Percentiles rank a stretch among this genome's conserved stretches.
Evolutionary conservation across 2,888 invertebrate species (phyloP).

Genomic region (Adineta ricciae): DNA sequence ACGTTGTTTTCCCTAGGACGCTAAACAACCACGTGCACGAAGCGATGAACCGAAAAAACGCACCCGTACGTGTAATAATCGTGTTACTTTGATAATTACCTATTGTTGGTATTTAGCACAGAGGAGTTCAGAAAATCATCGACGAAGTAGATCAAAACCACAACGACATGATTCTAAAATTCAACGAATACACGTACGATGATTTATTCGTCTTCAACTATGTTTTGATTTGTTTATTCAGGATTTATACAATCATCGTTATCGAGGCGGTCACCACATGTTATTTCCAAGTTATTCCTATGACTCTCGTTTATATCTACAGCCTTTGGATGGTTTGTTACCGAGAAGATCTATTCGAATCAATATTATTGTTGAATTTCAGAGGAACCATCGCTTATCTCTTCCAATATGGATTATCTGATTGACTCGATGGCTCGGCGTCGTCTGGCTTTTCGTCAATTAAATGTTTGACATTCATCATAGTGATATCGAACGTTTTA

Average conservation of each 20-base stretch:
- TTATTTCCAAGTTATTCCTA: background rate
- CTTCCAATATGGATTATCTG: background rate
- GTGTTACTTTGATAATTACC: no score
- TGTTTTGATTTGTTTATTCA: background rate
- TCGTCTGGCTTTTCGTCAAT: background rate
- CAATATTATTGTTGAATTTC: background rate
- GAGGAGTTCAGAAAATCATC: background rate
- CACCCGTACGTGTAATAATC: background rate
- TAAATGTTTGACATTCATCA: background rate
- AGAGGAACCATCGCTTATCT: background rate
- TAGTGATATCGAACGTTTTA: background rate
- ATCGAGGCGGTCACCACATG: background rate
- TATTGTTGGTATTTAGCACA: background rate
- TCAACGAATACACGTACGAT: background rate
- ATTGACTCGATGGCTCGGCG: conserved; percentile 13
- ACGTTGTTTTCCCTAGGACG: background rate
- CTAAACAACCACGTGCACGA: background rate
- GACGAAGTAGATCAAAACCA: no score
- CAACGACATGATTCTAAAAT: background rate
- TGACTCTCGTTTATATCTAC: background rate
- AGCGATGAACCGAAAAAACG: background rate
- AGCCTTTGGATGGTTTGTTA: background rate
- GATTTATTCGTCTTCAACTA: background rate
- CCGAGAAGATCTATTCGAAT: background rate
- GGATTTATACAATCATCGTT: background rate